phyloP scores from a whole-genome alignment of 2,888 invertebrate species.

The Hirtodrosophila histrioides region DNA sequence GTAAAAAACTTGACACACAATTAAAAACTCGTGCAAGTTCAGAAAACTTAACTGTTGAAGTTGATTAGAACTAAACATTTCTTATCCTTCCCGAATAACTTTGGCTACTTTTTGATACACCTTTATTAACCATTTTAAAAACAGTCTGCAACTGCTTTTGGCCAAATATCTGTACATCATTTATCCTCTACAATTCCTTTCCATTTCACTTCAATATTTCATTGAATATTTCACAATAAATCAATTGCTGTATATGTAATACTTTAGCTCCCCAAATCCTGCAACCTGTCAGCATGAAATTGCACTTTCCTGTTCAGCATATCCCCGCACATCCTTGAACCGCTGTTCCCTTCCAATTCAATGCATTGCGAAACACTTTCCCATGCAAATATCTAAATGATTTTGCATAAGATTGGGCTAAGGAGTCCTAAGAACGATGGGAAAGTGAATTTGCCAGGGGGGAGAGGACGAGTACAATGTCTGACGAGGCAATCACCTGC shows the following conservation, averaged over 20 bases:
- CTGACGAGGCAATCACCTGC: conserved; percentile 63
- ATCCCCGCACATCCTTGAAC: background rate
- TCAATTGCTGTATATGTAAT: background rate
- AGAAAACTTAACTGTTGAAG: no score
- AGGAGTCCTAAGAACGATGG: conserved; percentile 48
- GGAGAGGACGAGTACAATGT: conserved; percentile 7
- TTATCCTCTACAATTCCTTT: background rate
- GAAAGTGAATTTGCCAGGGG: conserved; percentile 44
- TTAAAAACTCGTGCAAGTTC: no score
- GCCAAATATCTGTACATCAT: no score
- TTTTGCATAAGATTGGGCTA: conserved; percentile 77
- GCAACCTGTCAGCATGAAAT: conserved; percentile 58
- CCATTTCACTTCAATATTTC: background rate
- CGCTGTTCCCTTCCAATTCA: conserved; percentile 11
- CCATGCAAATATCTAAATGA: conserved; percentile 73
- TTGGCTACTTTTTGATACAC: no score
- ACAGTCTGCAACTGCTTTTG: no score
- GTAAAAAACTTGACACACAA: no score
- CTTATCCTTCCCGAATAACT: no score
- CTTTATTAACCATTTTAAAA: no score
- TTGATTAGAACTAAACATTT: no score
- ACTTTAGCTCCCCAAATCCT: background rate
- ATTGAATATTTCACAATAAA: background rate
- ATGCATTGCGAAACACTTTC: conserved; percentile 64
- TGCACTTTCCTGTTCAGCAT: conserved; percentile 45